Evolutionary conservation across 1,140 invertebrate species (phyloP), one percentile per base, ranked within the genome.

Genomic region (Drosophila equinoxialis): DNA sequence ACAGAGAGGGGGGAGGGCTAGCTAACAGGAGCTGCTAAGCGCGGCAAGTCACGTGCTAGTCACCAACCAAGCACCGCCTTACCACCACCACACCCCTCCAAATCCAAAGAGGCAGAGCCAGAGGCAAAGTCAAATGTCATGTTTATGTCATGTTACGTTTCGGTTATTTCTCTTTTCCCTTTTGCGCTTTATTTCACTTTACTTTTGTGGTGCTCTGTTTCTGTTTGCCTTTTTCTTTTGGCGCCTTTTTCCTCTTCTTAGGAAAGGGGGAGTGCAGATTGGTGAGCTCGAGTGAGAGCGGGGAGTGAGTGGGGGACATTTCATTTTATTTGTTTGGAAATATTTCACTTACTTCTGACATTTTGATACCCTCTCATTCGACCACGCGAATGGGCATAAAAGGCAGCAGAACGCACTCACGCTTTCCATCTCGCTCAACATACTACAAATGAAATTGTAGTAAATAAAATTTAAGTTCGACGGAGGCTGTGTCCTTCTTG

Each of bases 291-390:
- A 10, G 20, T 2, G 14, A 8, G 17, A 20, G 17, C 3, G 17
- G 20, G 17, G 17, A 20, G 7, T 48, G 8, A 2, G 37, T 39
- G 71, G 63, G 63, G 68, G 74, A 75, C 79, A 81, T 72, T 78
- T 86, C 76, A 66, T 89, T 83, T 89, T 89, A 87, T 87, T 87
- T 87, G 83, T 83, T 84, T 89, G 74, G 77, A 78, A 81, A 84
- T 89, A 90, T 90, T 90, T 89, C 85, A 90, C 84, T 89, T 89
- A 78, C 84, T 67, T n/a, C 84, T 83, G 84, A 89, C 84, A 89
- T 87, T 73, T 51, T 51, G 17, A 11, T 51, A 51, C 17, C 45
- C 45, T 51, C 17, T 51, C 11, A 51, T 39, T 5, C 37, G 37
- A 37, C 1, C 35, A 2, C 10, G 3, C 1, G 4, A 13, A 39